Conservation (phyloP, 2,888 invertebrate species). For the Melanostoma mellinum region DNA sequence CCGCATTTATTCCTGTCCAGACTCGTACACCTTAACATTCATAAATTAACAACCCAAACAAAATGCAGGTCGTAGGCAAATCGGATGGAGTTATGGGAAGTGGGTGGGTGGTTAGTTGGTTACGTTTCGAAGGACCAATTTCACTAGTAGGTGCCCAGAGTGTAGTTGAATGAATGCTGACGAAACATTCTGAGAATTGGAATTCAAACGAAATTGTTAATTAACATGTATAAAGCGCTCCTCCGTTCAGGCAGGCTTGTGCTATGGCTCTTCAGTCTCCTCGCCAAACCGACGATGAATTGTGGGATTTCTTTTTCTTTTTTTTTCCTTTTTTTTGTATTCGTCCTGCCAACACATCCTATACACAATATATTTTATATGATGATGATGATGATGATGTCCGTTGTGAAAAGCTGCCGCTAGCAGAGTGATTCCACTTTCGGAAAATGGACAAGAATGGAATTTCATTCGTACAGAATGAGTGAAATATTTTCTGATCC, state of each 20-base stretch:
- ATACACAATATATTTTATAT: conserved; percentile 59
- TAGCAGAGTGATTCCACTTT: conserved; percentile 57
- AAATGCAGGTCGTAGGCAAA: conserved; percentile 28
- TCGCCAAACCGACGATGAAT: conserved; percentile 4
- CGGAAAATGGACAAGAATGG: conserved; percentile 73
- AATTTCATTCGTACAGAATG: conserved; percentile 69
- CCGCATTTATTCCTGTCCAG: conserved; percentile 15
- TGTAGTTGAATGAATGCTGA: conserved; percentile 53
- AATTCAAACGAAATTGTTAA: conserved; percentile 79
- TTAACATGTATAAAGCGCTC: conserved; percentile 75
- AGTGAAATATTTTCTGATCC: conserved; percentile 67
- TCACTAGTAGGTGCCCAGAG: conserved; percentile 1
- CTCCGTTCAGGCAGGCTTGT: not conserved
- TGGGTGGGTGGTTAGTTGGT: not conserved
- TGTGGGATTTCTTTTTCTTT: conserved; percentile 31
- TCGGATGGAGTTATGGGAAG: not conserved
- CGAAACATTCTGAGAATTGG: conserved; percentile 74
- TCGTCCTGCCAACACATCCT: conserved; percentile 31
- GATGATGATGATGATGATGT: conserved; percentile 65
- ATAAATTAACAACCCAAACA: conserved; percentile 46
- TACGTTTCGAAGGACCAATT: not conserved
- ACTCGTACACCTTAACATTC: conserved; percentile 14
- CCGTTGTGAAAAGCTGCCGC: conserved; percentile 48
- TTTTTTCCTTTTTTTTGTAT: conserved; percentile 15
- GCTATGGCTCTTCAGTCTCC: not conserved